These are phyloP conservation scores for Leptinotarsa defecta DNA, from an alignment of 1,140 invertebrate genomes.

Conservation along the genomic window DNA sequence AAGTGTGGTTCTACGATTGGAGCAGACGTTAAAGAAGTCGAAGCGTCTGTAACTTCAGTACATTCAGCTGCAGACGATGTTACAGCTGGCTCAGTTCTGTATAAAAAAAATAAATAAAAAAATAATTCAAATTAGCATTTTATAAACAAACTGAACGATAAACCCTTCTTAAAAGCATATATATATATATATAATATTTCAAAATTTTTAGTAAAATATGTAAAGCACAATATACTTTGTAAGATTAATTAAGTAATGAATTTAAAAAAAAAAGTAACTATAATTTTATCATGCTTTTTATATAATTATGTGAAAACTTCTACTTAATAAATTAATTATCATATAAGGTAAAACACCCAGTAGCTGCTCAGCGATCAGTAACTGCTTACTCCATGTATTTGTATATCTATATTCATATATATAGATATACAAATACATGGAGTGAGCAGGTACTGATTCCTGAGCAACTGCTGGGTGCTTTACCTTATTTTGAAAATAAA, in stretches of 20 bases:
- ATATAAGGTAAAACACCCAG: constrained; percentile 10
- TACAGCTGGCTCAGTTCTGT: constrained; percentile 9
- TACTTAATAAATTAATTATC: constrained; percentile 10
- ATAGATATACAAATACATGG: background rate
- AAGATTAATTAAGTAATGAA: background rate
- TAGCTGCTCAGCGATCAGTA: constrained; percentile 11
- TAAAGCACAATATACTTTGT: constrained; percentile 12
- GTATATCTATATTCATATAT: too few species aligned
- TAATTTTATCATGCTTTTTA: constrained; percentile 10
- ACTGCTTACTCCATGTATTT: constrained; percentile 1
- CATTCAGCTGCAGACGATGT: constrained; percentile 8
- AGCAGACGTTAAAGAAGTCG: constrained; percentile 8
- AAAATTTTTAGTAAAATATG: constrained; percentile 1
- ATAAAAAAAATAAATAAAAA: constrained; percentile 1
- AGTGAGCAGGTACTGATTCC: background rate
- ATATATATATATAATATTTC: constrained; percentile 11
- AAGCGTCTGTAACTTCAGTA: constrained; percentile 1
- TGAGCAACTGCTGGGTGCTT: constrained; percentile 6
- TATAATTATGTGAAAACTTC: constrained; percentile 12
- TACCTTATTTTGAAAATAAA: constrained; percentile 12
- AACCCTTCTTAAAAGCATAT: constrained; percentile 6
- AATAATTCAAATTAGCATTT: constrained; percentile 1
- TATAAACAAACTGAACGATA: constrained; percentile 1
- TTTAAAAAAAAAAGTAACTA: constrained; percentile 2
- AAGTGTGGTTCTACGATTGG: background rate